phyloP scores from a whole-genome alignment of 2,113 vertebrate genomes.

The Scartelaos histophorus region DNA sequence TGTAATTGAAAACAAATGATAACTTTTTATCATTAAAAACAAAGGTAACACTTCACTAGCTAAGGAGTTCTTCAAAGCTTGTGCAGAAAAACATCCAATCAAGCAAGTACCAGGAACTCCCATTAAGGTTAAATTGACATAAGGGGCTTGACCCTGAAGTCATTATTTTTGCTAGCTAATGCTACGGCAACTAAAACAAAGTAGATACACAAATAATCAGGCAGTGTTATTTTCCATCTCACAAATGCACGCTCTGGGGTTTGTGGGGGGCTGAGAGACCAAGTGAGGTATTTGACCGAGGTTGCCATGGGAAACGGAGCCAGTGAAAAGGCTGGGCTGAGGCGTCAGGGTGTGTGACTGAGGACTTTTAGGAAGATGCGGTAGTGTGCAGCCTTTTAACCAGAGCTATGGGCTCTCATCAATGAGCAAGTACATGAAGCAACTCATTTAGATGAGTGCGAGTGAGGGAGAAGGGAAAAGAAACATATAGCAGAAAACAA shows the following conservation, averaged over 20 bases:
- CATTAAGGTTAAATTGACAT: slow-evolving; percentile 59
- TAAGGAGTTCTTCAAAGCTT: slow-evolving; percentile 12
- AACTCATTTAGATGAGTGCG: slow-evolving; percentile 38
- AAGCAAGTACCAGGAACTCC: slow-evolving; percentile 21
- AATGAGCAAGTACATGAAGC: slow-evolving; percentile 51
- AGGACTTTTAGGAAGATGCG: slow-evolving; percentile 24
- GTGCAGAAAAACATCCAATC: slow-evolving; percentile 14
- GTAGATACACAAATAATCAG: slow-evolving; percentile 15
- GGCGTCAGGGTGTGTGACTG: neutral
- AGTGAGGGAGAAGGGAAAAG: neutral
- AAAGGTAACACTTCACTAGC: neutral
- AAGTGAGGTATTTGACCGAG: slow-evolving; percentile 56
- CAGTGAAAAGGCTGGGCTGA: slow-evolving; percentile 16
- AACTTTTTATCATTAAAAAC: neutral
- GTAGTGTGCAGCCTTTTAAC: slow-evolving; percentile 39
- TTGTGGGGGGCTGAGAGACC: slow-evolving; percentile 23
- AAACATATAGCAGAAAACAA: neutral
- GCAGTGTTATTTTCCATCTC: slow-evolving; percentile 11
- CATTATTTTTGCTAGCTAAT: slow-evolving; percentile 50
- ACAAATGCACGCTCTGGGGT: slow-evolving; percentile 14
- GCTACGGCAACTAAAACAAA: slow-evolving; percentile 21
- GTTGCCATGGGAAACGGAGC: slow-evolving; percentile 70
- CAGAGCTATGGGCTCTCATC: slow-evolving; percentile 38
- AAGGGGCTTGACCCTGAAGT: slow-evolving; percentile 54
- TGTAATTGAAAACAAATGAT: too few relatives aligned